These are phyloP conservation scores for Artibeus lituratus DNA, from an alignment of 2,797 vertebrate species.

Conservation along the genomic window DNA sequence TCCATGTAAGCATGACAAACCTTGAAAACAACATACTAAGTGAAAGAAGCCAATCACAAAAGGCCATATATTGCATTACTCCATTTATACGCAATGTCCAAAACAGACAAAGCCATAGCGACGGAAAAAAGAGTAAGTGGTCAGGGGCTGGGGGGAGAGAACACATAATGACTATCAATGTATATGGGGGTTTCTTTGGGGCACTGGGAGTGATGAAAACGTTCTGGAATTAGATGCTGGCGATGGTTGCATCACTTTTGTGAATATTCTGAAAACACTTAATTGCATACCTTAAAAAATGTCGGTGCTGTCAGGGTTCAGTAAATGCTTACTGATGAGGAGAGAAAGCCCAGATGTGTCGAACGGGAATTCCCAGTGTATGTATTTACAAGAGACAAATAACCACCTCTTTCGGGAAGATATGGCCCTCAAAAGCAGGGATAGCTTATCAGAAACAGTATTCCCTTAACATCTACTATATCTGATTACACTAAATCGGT, in stretches of 20 bases:
- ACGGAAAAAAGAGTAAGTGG: background rate
- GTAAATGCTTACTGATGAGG: background rate
- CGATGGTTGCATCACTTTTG: background rate
- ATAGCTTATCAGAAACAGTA: background rate
- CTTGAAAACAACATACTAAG: background rate
- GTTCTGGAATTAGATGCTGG: background rate
- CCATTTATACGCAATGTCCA: background rate
- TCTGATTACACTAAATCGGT: background rate
- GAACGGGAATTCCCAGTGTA: background rate
- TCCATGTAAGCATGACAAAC: background rate
- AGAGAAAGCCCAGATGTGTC: background rate
- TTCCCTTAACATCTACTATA: constrained; percentile 1
- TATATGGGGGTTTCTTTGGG: background rate
- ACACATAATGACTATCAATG: background rate
- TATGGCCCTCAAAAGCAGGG: background rate
- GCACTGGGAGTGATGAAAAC: background rate
- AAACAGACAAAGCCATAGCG: background rate
- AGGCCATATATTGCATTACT: background rate
- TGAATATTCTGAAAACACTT: background rate
- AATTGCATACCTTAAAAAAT: background rate
- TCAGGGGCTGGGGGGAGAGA: background rate
- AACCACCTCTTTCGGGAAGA: background rate
- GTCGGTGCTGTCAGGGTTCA: background rate
- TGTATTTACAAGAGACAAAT: background rate
- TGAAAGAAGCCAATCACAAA: constrained; percentile 22